Conservation (phyloP, 1,140 invertebrate species). For the Lasioglossum baleicum region DNA sequence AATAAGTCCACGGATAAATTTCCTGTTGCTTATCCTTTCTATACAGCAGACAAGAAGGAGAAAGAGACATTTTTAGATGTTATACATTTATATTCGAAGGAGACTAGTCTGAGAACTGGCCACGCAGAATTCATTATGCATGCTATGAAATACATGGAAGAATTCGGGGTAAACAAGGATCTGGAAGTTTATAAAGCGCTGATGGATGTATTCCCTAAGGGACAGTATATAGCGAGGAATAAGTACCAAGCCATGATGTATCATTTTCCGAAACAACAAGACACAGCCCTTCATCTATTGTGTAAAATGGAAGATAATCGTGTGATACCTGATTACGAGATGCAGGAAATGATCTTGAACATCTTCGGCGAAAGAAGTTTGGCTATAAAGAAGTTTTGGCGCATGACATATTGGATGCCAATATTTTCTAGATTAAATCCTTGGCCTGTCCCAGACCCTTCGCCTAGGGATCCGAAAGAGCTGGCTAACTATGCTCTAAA, state of each 20-base stretch:
- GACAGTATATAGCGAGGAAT: slow-evolving; percentile 90
- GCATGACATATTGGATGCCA: slow-evolving; percentile 99
- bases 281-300: slow-evolving; percentile 92
- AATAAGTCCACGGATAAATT: not conserved
- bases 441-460: slow-evolving; percentile 89
- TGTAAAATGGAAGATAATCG: slow-evolving; percentile 95
- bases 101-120: slow-evolving; percentile 84
- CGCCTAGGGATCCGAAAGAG: slow-evolving; percentile 88
- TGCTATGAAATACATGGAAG: slow-evolving; percentile 92
- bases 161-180: slow-evolving; percentile 94
- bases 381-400: slow-evolving; percentile 90
- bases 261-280: slow-evolving; percentile 97
- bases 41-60: slow-evolving; percentile 82
- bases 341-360: slow-evolving; percentile 89
- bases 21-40: slow-evolving; percentile 74
- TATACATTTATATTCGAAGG: slow-evolving; percentile 85
- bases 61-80: slow-evolving; percentile 88
- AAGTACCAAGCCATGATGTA: slow-evolving; percentile 91
- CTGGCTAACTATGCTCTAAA: slow-evolving; percentile 92
- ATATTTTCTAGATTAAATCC: slow-evolving; percentile 96
- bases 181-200: slow-evolving; percentile 94
- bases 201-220: slow-evolving; percentile 95
- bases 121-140: slow-evolving; percentile 97
- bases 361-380: slow-evolving; percentile 90
- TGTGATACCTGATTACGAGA: slow-evolving; percentile 94